Conservation (phyloP, 23 tunicate genomes). For the Halocynthia roretzi region DNA sequence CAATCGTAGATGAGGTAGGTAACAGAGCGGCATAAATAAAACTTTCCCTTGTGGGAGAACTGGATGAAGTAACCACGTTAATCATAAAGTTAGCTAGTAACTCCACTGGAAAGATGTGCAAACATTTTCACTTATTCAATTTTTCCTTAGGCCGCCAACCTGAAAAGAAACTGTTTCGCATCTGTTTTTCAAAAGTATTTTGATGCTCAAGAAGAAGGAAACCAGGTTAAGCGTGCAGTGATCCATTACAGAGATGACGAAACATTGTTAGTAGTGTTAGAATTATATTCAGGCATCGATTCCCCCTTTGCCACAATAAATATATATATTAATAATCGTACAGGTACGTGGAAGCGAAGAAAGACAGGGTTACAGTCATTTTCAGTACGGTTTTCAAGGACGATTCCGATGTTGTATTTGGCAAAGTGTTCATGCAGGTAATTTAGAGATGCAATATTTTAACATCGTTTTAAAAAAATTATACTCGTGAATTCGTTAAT, state of each 20-base stretch:
- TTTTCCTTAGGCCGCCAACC: slow-evolving; percentile 50
- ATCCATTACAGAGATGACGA: slow-evolving; percentile 93
- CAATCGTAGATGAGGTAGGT: slow-evolving; percentile 9
- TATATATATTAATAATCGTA: not conserved
- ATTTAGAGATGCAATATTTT: not conserved
- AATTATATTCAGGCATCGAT: not conserved
- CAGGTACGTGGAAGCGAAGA: slow-evolving; percentile 91
- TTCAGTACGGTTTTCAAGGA: slow-evolving; percentile 95
- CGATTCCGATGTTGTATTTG: slow-evolving; percentile 87
- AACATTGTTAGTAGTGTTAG: slow-evolving; percentile 45
- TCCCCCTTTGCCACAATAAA: not conserved
- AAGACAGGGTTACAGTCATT: slow-evolving; percentile 96
- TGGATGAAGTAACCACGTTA: too few relatives aligned
- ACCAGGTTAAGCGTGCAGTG: slow-evolving; percentile 70
- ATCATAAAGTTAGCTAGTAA: too few relatives aligned
- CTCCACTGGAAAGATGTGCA: too few relatives aligned
- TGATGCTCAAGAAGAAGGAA: slow-evolving; percentile 86
- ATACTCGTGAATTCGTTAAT: too few relatives aligned
- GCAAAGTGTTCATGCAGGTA: slow-evolving; percentile 94
- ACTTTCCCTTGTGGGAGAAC: too few relatives aligned
- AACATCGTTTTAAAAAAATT: too few relatives aligned
- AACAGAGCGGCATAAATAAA: not conserved
- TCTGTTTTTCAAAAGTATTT: slow-evolving; percentile 93
- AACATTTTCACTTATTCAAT: slow-evolving; percentile 1
- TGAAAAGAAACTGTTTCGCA: slow-evolving; percentile 97